A percentile compares a stretch with the other conserved stretches of the same genome.
These are phyloP conservation scores for Microchirus variegatus DNA, from an alignment of 2,797 vertebrate genomes.

Conservation along the genomic window DNA sequence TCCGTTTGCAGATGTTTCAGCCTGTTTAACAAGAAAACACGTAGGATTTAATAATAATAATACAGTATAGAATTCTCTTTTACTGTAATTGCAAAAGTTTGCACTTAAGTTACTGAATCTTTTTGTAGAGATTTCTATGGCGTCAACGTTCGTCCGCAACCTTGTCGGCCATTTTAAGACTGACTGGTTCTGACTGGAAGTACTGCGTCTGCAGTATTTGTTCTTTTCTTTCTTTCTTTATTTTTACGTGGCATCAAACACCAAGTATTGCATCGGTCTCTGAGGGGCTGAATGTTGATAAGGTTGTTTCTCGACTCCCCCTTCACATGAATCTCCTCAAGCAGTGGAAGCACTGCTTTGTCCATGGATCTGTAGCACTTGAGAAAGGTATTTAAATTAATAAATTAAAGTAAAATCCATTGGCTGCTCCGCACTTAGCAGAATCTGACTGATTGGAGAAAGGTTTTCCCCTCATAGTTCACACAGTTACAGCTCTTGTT, in stretches of 20 bases:
- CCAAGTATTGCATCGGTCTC: constrained; percentile 6
- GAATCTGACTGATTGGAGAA: constrained; percentile 1
- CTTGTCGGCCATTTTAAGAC: constrained; percentile 9
- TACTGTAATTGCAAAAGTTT: constrained; percentile 32
- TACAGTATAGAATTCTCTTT: constrained; percentile 26
- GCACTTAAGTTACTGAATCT: constrained; percentile 9
- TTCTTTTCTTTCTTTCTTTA: constrained; percentile 8
- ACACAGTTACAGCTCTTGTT: constrained; percentile 50
- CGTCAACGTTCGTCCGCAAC: constrained; percentile 9
- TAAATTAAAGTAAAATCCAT: background rate
- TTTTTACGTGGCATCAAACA: constrained; percentile 5
- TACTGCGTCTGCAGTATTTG: constrained; percentile 23
- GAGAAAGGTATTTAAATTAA: constrained; percentile 10
- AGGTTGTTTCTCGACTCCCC: constrained; percentile 14
- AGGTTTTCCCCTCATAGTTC: constrained; percentile 10
- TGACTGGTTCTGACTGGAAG: constrained; percentile 22
- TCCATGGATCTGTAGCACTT: constrained; percentile 36
- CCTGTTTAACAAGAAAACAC: constrained; percentile 4
- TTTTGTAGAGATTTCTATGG: constrained; percentile 15
- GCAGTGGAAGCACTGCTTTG: constrained; percentile 6
- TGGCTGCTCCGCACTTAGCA: constrained; percentile 8
- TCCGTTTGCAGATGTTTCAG: constrained; percentile 28
- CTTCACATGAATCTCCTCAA: constrained; percentile 3
- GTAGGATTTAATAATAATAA: constrained; percentile 15
- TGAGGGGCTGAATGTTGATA: constrained; percentile 29